Conservation (phyloP, 2,888 invertebrate species). For the Heliconius ethilla region DNA sequence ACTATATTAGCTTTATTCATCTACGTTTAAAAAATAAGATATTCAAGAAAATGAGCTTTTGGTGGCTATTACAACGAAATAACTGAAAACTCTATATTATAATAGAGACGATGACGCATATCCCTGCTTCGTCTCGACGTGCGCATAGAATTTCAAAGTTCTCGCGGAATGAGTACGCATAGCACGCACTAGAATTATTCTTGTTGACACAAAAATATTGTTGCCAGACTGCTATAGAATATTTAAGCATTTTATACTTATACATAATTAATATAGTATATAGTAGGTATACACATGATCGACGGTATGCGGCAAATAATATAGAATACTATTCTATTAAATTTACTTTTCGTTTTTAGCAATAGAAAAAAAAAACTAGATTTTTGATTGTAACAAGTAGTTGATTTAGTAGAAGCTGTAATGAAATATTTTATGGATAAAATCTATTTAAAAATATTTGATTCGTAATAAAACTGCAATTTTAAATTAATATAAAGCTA, state of each 20-base stretch:
- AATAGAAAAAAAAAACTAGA: too few relatives aligned
- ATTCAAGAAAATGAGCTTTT: background rate
- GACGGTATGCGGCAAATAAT: background rate
- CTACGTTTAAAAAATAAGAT: background rate
- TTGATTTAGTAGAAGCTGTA: too few relatives aligned
- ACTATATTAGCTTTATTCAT: background rate
- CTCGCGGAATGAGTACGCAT: constrained; percentile 44
- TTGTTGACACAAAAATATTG: constrained; percentile 56
- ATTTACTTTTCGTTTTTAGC: too few relatives aligned
- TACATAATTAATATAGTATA: background rate
- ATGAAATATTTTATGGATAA: background rate
- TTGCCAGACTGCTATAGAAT: constrained; percentile 46
- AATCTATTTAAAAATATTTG: background rate
- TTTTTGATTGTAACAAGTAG: too few relatives aligned
- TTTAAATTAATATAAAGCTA: background rate
- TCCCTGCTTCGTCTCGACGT: constrained; percentile 23
- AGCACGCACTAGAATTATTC: constrained; percentile 53
- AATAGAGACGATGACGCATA: constrained; percentile 17
- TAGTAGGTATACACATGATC: background rate
- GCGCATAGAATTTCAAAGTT: constrained; percentile 54
- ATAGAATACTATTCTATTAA: background rate
- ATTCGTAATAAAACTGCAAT: background rate
- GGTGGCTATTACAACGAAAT: background rate
- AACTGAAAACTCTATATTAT: background rate
- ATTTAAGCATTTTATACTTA: constrained; percentile 21